A percentile compares a stretch with the other conserved stretches of the same genome.
Evolutionary conservation across 2,888 invertebrate species (phyloP).

Genomic region (Erebia epiphron): DNA sequence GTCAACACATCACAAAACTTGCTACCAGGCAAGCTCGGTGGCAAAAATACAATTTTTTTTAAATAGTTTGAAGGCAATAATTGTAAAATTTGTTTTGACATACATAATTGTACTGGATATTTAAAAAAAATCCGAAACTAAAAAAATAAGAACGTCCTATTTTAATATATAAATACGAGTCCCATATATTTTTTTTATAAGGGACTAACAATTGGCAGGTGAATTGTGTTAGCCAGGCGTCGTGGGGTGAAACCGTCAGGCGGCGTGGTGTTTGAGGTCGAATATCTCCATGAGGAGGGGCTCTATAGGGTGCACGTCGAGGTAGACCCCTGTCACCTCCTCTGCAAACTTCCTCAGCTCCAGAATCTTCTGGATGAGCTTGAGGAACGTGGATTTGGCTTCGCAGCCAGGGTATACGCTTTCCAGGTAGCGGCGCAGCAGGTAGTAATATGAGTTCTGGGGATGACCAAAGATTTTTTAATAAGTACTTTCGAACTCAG

Average conservation of each 20-base stretch:
- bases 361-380: constrained; percentile 94
- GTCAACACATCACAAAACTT: neutral
- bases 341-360: constrained; percentile 95
- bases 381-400: constrained; percentile 93
- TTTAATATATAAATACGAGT: neutral
- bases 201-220: no score
- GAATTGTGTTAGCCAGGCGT: neutral
- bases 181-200: neutral
- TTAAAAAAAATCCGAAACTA: neutral
- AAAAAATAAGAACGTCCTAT: neutral
- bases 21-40: no score
- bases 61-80: no score
- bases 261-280: constrained; percentile 89
- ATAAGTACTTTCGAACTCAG: no score
- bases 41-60: no score
- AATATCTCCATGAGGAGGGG: constrained; percentile 97
- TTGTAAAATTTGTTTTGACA: no score
- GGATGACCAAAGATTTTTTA: constrained; percentile 34
- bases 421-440: constrained; percentile 91
- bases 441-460: constrained; percentile 95
- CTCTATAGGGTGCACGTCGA: constrained; percentile 97
- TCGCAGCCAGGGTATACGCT: constrained; percentile 93
- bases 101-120: no score
- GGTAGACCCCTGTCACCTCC: constrained; percentile 94
- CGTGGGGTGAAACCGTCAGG: constrained; percentile 39